phyloP scores from a whole-genome alignment of 2,888 invertebrate species.

The Pecten maximus region DNA sequence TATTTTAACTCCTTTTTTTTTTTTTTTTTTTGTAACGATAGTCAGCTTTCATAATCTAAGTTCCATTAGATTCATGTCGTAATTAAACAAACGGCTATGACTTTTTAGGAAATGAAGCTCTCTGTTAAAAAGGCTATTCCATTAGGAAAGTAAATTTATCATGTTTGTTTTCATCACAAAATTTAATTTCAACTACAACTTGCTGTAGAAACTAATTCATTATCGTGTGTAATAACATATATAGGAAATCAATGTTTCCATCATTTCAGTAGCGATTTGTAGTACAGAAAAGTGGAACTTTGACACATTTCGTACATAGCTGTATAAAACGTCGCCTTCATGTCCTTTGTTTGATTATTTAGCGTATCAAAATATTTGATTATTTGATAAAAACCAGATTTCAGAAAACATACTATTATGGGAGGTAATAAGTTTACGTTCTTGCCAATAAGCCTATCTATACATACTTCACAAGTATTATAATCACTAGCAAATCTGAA shows the following conservation, averaged over 20 bases:
- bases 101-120: neutral
- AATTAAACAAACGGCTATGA: neutral
- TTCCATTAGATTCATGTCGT: neutral
- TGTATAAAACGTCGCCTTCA: too few relatives aligned
- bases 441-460: too few relatives aligned
- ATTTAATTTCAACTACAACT: neutral
- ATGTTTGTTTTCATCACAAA: neutral
- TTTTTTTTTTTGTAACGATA: too few relatives aligned
- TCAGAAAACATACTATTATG: too few relatives aligned
- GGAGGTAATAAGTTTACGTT: too few relatives aligned
- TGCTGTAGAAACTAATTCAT: neutral
- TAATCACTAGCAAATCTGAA: too few relatives aligned
- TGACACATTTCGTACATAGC: too few relatives aligned
- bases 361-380: too few relatives aligned
- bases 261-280: neutral
- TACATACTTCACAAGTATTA: too few relatives aligned
- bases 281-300: neutral
- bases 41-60: neutral
- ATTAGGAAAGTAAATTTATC: neutral
- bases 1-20: too few relatives aligned
- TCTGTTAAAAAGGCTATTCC: neutral
- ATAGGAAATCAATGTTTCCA: neutral
- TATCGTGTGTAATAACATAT: neutral
- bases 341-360: too few relatives aligned
- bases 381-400: too few relatives aligned